Evolutionary conservation across 1,140 invertebrate genomes (phyloP).

Genomic region (Archivesica marissinica): DNA sequence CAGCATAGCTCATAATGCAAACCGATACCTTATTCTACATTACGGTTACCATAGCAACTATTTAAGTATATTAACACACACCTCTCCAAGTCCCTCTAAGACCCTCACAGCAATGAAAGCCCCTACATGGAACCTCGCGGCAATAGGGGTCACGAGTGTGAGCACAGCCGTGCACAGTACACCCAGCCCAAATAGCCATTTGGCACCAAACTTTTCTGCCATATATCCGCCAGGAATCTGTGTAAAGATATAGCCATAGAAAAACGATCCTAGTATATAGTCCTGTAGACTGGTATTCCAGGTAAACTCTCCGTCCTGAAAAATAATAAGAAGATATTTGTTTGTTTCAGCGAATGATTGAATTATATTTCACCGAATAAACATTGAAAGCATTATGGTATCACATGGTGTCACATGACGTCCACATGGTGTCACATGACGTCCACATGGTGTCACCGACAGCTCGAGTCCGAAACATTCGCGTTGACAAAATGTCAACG

Average conservation of each 20-base stretch:
- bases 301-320: slow-evolving; percentile 87
- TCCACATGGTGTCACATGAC: no score
- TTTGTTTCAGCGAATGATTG: no score
- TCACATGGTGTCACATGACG: no score
- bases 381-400: no score
- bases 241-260: slow-evolving; percentile 90
- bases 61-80: slow-evolving; percentile 83
- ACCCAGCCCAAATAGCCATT: slow-evolving; percentile 91
- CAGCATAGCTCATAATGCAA: not conserved
- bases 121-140: slow-evolving; percentile 88
- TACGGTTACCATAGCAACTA: no score
- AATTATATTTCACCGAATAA: no score
- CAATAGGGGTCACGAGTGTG: slow-evolving; percentile 91
- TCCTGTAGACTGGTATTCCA: slow-evolving; percentile 92
- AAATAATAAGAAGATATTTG: slow-evolving; percentile 47
- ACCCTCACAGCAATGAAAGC: slow-evolving; percentile 90
- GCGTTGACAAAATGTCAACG: no score
- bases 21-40: no score
- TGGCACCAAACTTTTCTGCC: slow-evolving; percentile 92
- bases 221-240: slow-evolving; percentile 87
- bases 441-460: no score
- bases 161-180: slow-evolving; percentile 91
- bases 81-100: slow-evolving; percentile 94
- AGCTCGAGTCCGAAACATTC: no score
- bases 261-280: slow-evolving; percentile 93